These are phyloP conservation scores for Odontomachus brunneus DNA, from an alignment of 1,140 invertebrate genomes.

Conservation along the genomic window DNA sequence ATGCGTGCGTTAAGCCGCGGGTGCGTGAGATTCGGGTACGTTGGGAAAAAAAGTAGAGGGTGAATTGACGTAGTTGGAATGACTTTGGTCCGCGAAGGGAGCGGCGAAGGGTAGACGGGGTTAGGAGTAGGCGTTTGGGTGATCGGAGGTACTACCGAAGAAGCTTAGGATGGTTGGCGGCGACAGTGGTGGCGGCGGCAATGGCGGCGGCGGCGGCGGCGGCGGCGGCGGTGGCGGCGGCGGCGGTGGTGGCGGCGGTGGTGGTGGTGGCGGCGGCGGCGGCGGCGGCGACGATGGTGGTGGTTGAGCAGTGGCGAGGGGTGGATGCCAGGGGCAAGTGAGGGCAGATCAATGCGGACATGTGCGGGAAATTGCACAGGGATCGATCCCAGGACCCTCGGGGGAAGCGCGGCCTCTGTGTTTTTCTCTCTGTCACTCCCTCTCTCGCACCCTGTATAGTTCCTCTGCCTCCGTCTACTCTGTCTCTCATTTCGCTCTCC, in stretches of 20 bases:
- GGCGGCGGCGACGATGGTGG: conserved; percentile 27
- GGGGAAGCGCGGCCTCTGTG: conserved; percentile 75
- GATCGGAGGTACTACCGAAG: conserved; percentile 64
- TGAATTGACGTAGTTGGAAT: conserved; percentile 75
- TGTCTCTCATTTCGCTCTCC: conserved; percentile 53
- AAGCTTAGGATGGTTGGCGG: conserved; percentile 68
- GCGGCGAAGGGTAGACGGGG: conserved; percentile 53
- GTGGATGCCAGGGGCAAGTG: conserved; percentile 80
- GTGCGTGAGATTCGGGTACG: conserved; percentile 48
- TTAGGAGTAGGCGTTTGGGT: conserved; percentile 52
- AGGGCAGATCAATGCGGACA: conserved; percentile 85
- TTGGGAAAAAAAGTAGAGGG: conserved; percentile 73
- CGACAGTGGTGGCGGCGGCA: conserved; percentile 1
- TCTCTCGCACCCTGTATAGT: conserved; percentile 30
- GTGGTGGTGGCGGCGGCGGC: conserved; percentile 33
- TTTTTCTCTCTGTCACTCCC: conserved; percentile 55
- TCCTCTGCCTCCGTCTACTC: conserved; percentile 53
- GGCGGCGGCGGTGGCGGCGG: conserved; percentile 24
- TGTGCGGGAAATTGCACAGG: conserved; percentile 85
- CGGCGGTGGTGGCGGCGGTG: conserved; percentile 50
- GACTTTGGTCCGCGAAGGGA: conserved; percentile 71
- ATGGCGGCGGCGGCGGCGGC: conserved; percentile 43
- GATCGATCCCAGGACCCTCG: conserved; percentile 83
- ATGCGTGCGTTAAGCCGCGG: conserved; percentile 42
- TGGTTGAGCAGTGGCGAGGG: conserved; percentile 67